Base-by-base conservation (phyloP, 2,797 vertebrate species). In the Epinephelus awoara region DNA sequence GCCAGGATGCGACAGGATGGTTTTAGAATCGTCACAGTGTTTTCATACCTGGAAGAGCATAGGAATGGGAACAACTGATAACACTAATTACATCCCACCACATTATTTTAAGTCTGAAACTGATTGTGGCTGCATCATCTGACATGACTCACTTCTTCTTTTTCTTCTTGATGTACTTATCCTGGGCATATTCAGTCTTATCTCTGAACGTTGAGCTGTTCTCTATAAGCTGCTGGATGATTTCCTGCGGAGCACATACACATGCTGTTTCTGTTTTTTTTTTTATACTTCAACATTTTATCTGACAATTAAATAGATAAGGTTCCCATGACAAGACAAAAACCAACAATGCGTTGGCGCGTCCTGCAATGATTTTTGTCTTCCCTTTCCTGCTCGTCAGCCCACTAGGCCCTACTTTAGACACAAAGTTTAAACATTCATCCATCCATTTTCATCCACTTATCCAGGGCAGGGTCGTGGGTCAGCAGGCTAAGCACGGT, bases 131-230 rank as follows among this genome's bases (percentile, higher is more conserved):
- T 49, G 58, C 27, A 62, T n/a, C 68, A 49, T 40, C 2, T 4
- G 0, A 49, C 55, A n/a, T 18, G 29, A 95, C 97, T 97, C 94
- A 99, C 98, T 99, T 99, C 88, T 97, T 99, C 83, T 97, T 99
- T 94, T 99, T 99, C 96, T 99, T 99, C 95, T 99, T 99, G 88
- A 99, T 99, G 94, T 99, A 99, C 89, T 99, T 99, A 82, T 97
- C 96, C 93, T 99, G 98, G 72, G 98, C 96, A 92, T 98, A 99
- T 90, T 96, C 97, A 9, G 98, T 99, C 95, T 99, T 99, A 93
- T 97, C 97, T 87, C 94, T 95, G 88, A 99, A 99, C 0, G 98
- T 99, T 55, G 98, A 96, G 84, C 98, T 99, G 95, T 99, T 99
- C 81, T 99, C 97, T 93, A 99, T 97, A 54, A 99, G 96, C 85